These are phyloP conservation scores for Apotomis betuletana DNA, from an alignment of 2,888 invertebrate species.

Conservation along the genomic window DNA sequence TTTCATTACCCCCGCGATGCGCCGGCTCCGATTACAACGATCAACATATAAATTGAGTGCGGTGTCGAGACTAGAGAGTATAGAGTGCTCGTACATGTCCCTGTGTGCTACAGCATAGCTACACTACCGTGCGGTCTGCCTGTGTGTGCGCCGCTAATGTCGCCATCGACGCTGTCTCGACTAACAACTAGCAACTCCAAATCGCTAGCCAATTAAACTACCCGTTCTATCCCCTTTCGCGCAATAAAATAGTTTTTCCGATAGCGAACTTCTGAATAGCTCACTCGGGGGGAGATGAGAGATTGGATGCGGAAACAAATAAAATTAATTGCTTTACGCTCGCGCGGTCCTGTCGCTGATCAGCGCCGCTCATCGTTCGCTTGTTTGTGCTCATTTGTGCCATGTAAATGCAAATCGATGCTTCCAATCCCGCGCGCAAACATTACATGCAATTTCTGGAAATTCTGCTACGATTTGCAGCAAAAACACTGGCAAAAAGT, in stretches of 20 bases:
- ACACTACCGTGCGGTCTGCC: no score
- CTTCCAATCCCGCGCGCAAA: not conserved
- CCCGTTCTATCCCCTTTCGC: slow-evolving; percentile 10
- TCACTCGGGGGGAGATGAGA: slow-evolving; percentile 19
- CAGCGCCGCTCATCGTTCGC: not conserved
- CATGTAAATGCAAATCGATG: slow-evolving; percentile 6
- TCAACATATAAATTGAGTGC: slow-evolving; percentile 24
- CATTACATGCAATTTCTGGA: slow-evolving; percentile 2
- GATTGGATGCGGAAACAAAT: slow-evolving; percentile 34
- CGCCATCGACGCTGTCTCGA: not conserved
- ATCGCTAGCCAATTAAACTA: slow-evolving; percentile 25
- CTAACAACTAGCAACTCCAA: not conserved
- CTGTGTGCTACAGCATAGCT: not conserved
- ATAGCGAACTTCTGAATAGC: slow-evolving; percentile 21
- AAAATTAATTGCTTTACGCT: slow-evolving; percentile 36
- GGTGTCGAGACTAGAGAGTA: not conserved
- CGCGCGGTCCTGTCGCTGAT: slow-evolving; percentile 11
- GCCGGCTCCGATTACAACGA: slow-evolving; percentile 4
- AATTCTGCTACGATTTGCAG: slow-evolving; percentile 5
- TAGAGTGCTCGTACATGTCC: not conserved
- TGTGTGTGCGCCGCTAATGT: not conserved
- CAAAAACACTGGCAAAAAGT: not conserved
- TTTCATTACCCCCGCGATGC: not conserved
- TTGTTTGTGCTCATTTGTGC: not conserved
- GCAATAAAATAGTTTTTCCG: slow-evolving; percentile 26